Evolutionary conservation across 2,888 invertebrate genomes (phyloP).

Genomic region (Axea sp.): DNA sequence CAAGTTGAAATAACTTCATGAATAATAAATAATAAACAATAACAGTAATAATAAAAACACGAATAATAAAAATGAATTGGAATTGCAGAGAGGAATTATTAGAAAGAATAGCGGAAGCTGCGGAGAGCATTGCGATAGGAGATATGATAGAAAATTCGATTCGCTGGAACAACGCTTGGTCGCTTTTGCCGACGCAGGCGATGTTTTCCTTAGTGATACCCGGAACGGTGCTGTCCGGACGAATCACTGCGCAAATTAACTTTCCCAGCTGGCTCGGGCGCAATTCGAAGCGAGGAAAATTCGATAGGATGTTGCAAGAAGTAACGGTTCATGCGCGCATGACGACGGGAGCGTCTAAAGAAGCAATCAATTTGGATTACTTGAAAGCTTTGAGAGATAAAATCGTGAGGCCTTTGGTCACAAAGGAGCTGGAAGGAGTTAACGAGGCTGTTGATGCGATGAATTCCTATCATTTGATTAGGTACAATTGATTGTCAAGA

Average conservation of each 20-base stretch:
- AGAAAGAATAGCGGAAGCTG: slow-evolving; percentile 87
- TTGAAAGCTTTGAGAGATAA: slow-evolving; percentile 87
- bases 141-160: slow-evolving; percentile 92
- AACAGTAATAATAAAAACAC: too few relatives aligned
- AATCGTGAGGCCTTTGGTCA: slow-evolving; percentile 88
- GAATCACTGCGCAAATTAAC: slow-evolving; percentile 88
- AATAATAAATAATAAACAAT: too few relatives aligned
- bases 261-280: slow-evolving; percentile 98
- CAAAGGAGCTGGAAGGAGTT: slow-evolving; percentile 86
- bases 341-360: slow-evolving; percentile 82
- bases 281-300: slow-evolving; percentile 91
- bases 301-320: slow-evolving; percentile 82
- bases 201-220: slow-evolving; percentile 95
- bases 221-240: slow-evolving; percentile 90
- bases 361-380: slow-evolving; percentile 93
- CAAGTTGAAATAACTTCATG: too few relatives aligned
- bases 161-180: slow-evolving; percentile 90
- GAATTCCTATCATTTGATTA: slow-evolving; percentile 90
- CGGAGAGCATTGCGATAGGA: slow-evolving; percentile 91
- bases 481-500: slow-evolving; percentile 57
- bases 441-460: slow-evolving; percentile 86
- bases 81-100: slow-evolving; percentile 82
- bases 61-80: neutral
- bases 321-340: slow-evolving; percentile 74
- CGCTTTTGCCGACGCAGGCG: slow-evolving; percentile 91